Evolutionary conservation across 2,797 vertebrate species (phyloP).

Genomic region (Pampus argenteus): DNA sequence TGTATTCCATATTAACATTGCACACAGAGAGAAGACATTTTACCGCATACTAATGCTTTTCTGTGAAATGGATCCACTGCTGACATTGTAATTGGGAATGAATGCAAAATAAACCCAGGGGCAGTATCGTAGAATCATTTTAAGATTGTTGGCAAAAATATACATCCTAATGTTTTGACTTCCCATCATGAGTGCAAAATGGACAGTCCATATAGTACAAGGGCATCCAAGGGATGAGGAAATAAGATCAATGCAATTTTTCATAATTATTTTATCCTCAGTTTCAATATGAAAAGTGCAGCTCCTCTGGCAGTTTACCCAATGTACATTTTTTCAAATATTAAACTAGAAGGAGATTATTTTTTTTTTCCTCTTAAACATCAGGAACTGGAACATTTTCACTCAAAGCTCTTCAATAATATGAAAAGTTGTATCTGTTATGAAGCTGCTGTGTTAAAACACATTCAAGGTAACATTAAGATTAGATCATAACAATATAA

Average conservation of each 20-base stretch:
- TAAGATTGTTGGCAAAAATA: constrained; percentile 1
- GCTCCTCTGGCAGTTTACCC: constrained; percentile 13
- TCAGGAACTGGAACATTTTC: constrained; percentile 9
- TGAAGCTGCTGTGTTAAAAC: constrained; percentile 21
- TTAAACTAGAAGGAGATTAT: background rate
- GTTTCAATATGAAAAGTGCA: constrained; percentile 7
- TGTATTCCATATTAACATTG: constrained; percentile 35
- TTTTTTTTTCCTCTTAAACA: constrained; percentile 11
- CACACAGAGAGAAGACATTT: constrained; percentile 55
- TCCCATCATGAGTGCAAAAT: background rate
- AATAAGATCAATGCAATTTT: constrained; percentile 7
- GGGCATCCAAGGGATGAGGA: constrained; percentile 20
- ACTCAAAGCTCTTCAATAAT: background rate
- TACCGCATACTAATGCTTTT: constrained; percentile 69
- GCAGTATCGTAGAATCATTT: constrained; percentile 19
- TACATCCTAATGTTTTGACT: constrained; percentile 2
- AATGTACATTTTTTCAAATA: constrained; percentile 4
- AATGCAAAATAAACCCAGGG: constrained; percentile 44
- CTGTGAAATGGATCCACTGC: constrained; percentile 66
- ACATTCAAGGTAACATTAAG: constrained; percentile 17
- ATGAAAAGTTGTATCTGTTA: constrained; percentile 5
- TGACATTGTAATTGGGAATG: constrained; percentile 48
- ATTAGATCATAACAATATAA: constrained; percentile 23
- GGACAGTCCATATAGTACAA: background rate
- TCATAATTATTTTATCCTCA: constrained; percentile 16